phyloP scores from a whole-genome alignment of 2,113 vertebrate genomes.

The Todiramphus chloris region DNA sequence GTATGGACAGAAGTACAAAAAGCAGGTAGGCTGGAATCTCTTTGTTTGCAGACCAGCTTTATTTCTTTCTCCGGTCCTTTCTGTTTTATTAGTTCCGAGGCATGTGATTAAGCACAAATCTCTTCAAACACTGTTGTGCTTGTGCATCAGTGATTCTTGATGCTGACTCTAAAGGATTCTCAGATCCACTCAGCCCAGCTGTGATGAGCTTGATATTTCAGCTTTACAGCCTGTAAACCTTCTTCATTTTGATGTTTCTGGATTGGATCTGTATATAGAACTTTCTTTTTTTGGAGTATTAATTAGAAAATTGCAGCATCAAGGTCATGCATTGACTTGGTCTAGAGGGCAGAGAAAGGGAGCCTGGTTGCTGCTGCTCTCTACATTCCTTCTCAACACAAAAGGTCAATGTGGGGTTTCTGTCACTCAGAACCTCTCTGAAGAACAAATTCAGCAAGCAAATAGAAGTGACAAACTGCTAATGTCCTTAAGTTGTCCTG shows the following conservation, averaged over 20 bases:
- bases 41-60: constrained; percentile 4
- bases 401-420: not conserved
- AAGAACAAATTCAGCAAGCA: not conserved
- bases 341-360: not conserved
- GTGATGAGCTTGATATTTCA: not conserved
- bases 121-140: not conserved
- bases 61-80: constrained; percentile 43
- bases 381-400: not conserved
- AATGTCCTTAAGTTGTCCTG: not conserved
- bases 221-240: not conserved
- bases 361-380: not conserved
- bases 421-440: not conserved
- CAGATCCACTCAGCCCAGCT: not conserved
- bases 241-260: not conserved
- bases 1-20: constrained; percentile 56
- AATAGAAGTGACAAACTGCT: not conserved
- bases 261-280: not conserved
- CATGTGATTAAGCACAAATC: not conserved
- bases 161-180: not conserved
- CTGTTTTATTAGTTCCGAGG: constrained; percentile 36
- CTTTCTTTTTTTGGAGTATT: not conserved
- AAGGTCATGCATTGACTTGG: not conserved
- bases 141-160: not conserved
- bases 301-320: not conserved
- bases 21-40: constrained; percentile 21